Conservation (phyloP, 2,797 vertebrate genomes). For the Antennarius maculatus region DNA sequence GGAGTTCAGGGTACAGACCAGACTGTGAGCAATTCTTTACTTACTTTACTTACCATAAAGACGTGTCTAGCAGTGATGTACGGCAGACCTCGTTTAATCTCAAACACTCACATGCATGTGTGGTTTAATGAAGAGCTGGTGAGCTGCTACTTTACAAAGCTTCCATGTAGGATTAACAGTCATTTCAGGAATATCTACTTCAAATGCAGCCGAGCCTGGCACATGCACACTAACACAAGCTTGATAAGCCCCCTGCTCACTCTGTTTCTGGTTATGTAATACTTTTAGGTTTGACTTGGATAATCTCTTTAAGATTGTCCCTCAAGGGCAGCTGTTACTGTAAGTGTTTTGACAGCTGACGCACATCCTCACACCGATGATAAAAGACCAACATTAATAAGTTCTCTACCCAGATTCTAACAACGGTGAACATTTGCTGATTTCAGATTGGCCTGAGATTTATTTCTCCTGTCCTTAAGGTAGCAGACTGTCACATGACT, state of each 20-base stretch:
- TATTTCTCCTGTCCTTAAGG: slow-evolving; percentile 4
- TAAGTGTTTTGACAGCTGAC: slow-evolving; percentile 54
- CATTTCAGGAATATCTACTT: slow-evolving; percentile 44
- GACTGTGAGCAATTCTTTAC: slow-evolving; percentile 80
- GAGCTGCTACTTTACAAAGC: slow-evolving; percentile 24
- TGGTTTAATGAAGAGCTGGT: slow-evolving; percentile 17
- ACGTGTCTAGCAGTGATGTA: neutral
- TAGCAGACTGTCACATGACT: slow-evolving; percentile 17
- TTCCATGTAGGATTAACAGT: slow-evolving; percentile 55
- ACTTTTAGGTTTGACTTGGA: slow-evolving; percentile 76
- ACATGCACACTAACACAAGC: slow-evolving; percentile 38
- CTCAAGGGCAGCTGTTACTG: slow-evolving; percentile 65
- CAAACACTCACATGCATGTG: neutral
- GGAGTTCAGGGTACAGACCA: slow-evolving; percentile 84
- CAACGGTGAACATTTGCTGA: neutral
- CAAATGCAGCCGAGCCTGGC: slow-evolving; percentile 37
- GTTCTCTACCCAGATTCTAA: slow-evolving; percentile 4
- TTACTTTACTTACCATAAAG: neutral
- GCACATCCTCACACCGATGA: slow-evolving; percentile 19
- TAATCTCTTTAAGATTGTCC: slow-evolving; percentile 78
- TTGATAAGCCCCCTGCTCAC: slow-evolving; percentile 40
- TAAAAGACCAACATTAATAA: slow-evolving; percentile 30
- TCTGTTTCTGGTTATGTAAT: slow-evolving; percentile 69
- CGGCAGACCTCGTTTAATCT: slow-evolving; percentile 9
- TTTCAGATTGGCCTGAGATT: slow-evolving; percentile 7